A percentile compares a stretch with the other conserved stretches of the same genome.
Evolutionary conservation across 2,113 vertebrate genomes (phyloP).

Genomic region (Platichthys flesus): DNA sequence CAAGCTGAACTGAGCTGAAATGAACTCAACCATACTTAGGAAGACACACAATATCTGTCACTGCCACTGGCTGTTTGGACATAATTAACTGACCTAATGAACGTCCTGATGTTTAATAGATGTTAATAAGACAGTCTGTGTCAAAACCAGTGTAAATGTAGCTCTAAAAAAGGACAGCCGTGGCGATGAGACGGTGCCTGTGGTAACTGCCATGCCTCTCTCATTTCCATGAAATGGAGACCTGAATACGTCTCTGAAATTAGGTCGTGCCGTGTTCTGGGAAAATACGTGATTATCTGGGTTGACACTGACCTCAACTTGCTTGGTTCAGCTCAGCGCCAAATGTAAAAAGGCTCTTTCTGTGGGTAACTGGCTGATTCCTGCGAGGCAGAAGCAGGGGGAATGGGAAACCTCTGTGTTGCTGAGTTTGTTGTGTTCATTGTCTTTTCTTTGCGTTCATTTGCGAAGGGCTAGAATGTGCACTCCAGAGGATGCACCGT

Average conservation of each 20-base stretch:
- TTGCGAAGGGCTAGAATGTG: constrained; percentile 80
- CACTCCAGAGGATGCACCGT: constrained; percentile 50
- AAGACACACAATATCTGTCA: not conserved
- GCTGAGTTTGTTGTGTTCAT: not conserved
- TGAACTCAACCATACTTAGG: constrained; percentile 1
- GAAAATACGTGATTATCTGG: not conserved
- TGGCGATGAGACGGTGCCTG: not conserved
- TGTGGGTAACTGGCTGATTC: not conserved
- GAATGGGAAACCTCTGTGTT: not conserved
- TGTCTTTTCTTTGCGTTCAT: constrained; percentile 51
- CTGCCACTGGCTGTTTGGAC: constrained; percentile 10
- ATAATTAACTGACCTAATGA: constrained; percentile 9
- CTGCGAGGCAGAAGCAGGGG: constrained; percentile 1
- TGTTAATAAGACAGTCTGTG: constrained; percentile 33
- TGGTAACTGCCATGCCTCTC: constrained; percentile 17
- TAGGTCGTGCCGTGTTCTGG: not conserved
- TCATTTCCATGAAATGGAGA: constrained; percentile 18
- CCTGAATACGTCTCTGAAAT: not conserved
- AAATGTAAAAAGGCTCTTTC: not conserved
- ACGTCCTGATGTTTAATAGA: constrained; percentile 29
- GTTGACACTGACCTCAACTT: not conserved
- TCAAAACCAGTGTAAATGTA: constrained; percentile 51
- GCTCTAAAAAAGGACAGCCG: not conserved
- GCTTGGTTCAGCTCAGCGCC: not conserved
- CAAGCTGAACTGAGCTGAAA: constrained; percentile 7